Percentiles rank a stretch among this genome's conserved stretches.
Evolutionary conservation across 2,113 vertebrate species (phyloP).

Genomic region (Grammomys surdaster): DNA sequence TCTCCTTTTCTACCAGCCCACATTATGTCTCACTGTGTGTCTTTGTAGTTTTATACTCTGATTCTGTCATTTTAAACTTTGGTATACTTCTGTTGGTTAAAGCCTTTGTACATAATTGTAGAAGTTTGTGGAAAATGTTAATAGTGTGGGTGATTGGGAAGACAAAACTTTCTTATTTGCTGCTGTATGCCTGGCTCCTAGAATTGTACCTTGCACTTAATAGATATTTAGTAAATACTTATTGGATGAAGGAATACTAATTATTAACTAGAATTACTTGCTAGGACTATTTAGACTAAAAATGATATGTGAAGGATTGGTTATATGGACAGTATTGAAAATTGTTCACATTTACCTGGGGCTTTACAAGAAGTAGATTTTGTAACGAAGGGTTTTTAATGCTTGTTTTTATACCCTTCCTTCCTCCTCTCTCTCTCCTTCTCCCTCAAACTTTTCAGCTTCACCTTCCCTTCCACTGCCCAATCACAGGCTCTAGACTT

Average conservation of each 20-base stretch:
- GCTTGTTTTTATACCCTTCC: background rate
- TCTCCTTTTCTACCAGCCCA: background rate
- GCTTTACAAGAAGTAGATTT: slow-evolving; percentile 29
- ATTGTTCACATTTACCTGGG: background rate
- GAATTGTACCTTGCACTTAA: background rate
- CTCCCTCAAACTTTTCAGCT: too few relatives aligned
- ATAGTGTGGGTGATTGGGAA: background rate
- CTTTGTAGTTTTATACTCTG: slow-evolving; percentile 10
- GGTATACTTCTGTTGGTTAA: background rate
- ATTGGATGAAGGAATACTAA: slow-evolving; percentile 19
- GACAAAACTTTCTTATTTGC: background rate
- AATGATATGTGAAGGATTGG: background rate
- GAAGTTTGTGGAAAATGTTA: slow-evolving; percentile 22
- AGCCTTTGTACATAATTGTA: slow-evolving; percentile 9
- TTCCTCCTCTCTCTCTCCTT: too few relatives aligned
- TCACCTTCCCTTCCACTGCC: too few relatives aligned
- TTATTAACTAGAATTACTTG: slow-evolving; percentile 2
- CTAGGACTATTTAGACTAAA: slow-evolving; percentile 26
- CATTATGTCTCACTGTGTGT: background rate
- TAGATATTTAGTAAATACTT: slow-evolving; percentile 12
- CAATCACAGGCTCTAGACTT: too few relatives aligned
- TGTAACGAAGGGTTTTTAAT: slow-evolving; percentile 27
- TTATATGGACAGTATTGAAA: slow-evolving; percentile 17
- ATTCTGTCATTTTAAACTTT: slow-evolving; percentile 20
- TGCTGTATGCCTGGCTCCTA: background rate